A percentile compares a stretch with the other conserved stretches of the same genome.
These are phyloP conservation scores for Sinonovacula constricta DNA, from an alignment of 1,140 invertebrate genomes.

Conservation along the genomic window DNA sequence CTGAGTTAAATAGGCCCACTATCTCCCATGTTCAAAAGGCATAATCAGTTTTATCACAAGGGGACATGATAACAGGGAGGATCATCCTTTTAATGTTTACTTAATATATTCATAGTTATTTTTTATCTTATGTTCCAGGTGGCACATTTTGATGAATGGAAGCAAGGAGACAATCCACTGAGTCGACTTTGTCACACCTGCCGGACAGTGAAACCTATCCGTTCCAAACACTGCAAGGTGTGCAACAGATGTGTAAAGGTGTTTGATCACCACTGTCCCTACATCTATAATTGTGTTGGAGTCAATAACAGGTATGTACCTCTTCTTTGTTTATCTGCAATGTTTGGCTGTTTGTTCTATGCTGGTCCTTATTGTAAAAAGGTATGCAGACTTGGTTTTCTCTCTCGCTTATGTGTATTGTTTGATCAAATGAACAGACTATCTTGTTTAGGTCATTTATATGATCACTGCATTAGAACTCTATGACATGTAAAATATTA, in stretches of 20 bases:
- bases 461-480: too few relatives aligned
- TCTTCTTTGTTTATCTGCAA: neutral
- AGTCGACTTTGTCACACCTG: conserved; percentile 94
- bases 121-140: too few relatives aligned
- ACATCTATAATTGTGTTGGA: conserved; percentile 94
- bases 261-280: conserved; percentile 97
- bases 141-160: conserved; percentile 93
- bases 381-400: neutral
- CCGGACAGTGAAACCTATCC: conserved; percentile 87
- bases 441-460: too few relatives aligned
- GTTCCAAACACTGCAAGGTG: conserved; percentile 94
- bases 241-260: conserved; percentile 95
- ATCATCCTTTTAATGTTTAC: too few relatives aligned
- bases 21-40: too few relatives aligned
- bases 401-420: neutral
- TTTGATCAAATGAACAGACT: too few relatives aligned
- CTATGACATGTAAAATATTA: too few relatives aligned
- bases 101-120: too few relatives aligned
- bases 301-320: conserved; percentile 76
- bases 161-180: conserved; percentile 90
- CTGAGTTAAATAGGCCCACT: too few relatives aligned
- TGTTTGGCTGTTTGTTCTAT: too few relatives aligned
- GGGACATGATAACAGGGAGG: too few relatives aligned
- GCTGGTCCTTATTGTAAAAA: neutral
- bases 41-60: too few relatives aligned